These are phyloP conservation scores for Capitulum mitella DNA, from an alignment of 2,888 invertebrate species.

Conservation along the genomic window DNA sequence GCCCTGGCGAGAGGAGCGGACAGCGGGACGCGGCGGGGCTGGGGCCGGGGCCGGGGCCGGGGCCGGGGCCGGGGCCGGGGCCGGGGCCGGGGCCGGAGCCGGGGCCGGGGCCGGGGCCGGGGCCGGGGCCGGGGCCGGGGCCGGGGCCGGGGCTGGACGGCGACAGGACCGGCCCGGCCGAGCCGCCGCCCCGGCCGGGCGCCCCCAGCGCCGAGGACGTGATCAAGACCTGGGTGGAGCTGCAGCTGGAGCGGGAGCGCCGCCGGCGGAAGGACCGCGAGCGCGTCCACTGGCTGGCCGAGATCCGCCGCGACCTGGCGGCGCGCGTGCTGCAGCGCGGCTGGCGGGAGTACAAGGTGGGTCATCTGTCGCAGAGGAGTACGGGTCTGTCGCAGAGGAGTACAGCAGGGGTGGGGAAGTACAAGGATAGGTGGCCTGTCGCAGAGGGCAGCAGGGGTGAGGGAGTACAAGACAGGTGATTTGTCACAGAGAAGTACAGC, in stretches of 20 bases:
- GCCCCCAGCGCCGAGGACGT: slow-evolving; percentile 7
- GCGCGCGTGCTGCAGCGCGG: neutral
- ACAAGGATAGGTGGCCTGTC: no score
- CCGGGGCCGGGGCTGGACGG: neutral
- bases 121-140: neutral
- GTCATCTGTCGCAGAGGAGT: neutral
- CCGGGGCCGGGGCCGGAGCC: neutral
- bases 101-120: neutral
- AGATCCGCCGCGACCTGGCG: slow-evolving; percentile 3
- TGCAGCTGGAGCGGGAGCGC: neutral
- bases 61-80: neutral
- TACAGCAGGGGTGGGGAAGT: no score
- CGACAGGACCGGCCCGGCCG: neutral
- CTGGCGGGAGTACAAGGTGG: neutral
- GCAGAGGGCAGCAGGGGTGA: no score
- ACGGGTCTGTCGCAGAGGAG: no score
- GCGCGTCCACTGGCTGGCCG: neutral
- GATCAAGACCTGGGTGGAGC: slow-evolving; percentile 12
- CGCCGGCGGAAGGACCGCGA: neutral
- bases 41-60: neutral
- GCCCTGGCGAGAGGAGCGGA: no score
- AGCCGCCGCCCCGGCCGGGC: neutral
- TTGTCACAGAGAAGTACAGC: no score
- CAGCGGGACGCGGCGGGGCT: neutral
- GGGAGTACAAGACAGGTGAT: no score